Evolutionary conservation across 2,113 vertebrate species (phyloP), one percentile per base, ranked within the genome.

Genomic region (Cygnus buccinator): DNA sequence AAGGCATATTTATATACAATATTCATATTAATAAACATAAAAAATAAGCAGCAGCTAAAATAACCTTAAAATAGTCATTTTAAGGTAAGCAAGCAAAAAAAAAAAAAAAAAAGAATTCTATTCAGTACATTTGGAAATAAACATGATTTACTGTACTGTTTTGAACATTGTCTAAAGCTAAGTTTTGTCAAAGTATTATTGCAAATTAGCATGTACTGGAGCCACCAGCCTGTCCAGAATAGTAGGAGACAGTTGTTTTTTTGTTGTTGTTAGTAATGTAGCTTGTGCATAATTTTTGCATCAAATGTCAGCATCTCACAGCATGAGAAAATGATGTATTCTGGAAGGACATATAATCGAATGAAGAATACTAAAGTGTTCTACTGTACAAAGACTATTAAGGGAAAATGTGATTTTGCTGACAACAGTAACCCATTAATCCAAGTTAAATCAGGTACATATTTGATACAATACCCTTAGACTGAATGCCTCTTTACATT

Each of bases 351-450:
- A 33, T 35, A 19, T 74, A 91, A 48, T 57, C 74, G 73, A 93
- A 57, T 63, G 18, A 79, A 93, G 77, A 87, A 62, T 90, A 76
- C 92, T 78, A 41, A 91, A 84, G 33, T 43, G 21, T 75, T 77
- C 65, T 71, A 39, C 35, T 91, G 33, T 21, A 79, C 65, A 66
- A 93, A 72, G 48, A 48, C 35, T 81, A 37, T 55, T 70, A 65
- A 54, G 48, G 57, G 58, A 95, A 77, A 90, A 91, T 50, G 52
- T 44, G 43, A 66, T 78, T 95, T 95, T 92, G 57, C 12, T 73
- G 61, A 72, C 43, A 78, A 16, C 54, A 79, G 72, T 33, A 41
- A 76, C 43, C 8, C 14, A 85, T 73, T 66, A 84, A 61, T 90
- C 44, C 3, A 26, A 65, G 39, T 33, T 95, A 86, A 84, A 78